Base-by-base conservation (phyloP, 92 coral and sea anemone genomes). In the Metridium senile region DNA sequence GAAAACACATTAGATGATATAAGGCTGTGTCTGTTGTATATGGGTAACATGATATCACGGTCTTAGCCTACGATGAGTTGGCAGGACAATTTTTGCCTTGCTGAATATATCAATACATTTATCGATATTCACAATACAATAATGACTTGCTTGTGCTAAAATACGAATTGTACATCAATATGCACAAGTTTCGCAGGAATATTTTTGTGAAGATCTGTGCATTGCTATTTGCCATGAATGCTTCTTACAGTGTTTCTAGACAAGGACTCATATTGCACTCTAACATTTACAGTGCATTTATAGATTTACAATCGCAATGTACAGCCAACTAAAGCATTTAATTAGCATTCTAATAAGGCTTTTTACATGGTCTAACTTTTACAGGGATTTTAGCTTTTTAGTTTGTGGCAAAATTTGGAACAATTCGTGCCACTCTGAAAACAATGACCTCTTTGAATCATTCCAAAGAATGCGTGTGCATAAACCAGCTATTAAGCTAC, bases 401-500 rank as follows among this genome's bases (percentile, higher is more conserved):
- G 9, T 20, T 54, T 54, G 6, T 16, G 26, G 58, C 19, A 31
- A 19, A 61, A 13, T 61, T 26, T 33, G 61, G 62, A 51, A 29
- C 76, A 35, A 53, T 28, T 34, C 51, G 65, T 52, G 65, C 11
- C 75, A 47, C 61, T 26, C 20, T 70, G 29, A 33, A 58, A 72
- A 72, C 76, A 72, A 72, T 52, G 76, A 72, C 26, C 76, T 72
- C 76, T 72, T 72, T 72, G 46, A 72, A 53, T 28, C 76, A 56
- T 32, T 54, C 76, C 76, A 72, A 35, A 31, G 31, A 13, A 70
- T 30, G 47, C 65, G 35, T 20, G 33, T 23, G 66, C 66, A 61
- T 2, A 61, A 2, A 61, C 66, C 30, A 61, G 25, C 16, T 13
- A 54, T 9, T 4, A 8, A 54, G 17, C n/a, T n/a, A n/a, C n/a